Conservation (phyloP, 1,140 invertebrate genomes). For the Drosophila watanabei region DNA sequence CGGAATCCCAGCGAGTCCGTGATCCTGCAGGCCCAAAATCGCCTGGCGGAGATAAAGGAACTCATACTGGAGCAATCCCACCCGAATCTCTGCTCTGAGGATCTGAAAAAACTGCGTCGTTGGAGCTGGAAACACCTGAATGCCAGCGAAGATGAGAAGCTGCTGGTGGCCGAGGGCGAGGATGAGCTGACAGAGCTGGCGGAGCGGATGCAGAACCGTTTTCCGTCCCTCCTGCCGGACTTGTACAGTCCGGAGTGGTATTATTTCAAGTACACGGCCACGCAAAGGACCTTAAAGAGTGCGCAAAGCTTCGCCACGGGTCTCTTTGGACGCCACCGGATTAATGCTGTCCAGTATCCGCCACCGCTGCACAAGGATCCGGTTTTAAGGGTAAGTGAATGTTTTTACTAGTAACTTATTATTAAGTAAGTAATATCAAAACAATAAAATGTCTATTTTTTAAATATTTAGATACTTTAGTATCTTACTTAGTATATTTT, state of each 20-base stretch:
- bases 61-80: constrained; percentile 85
- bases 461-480: background rate
- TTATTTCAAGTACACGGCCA: constrained; percentile 91
- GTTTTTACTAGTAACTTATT: background rate
- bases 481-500: too few relatives aligned
- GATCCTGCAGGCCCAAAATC: constrained; percentile 86
- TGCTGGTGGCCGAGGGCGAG: constrained; percentile 89
- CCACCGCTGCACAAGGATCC: constrained; percentile 89
- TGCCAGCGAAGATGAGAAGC: constrained; percentile 86
- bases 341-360: constrained; percentile 88
- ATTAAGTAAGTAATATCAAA: background rate
- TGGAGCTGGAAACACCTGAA: constrained; percentile 86
- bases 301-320: constrained; percentile 90
- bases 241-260: constrained; percentile 87
- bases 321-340: constrained; percentile 89
- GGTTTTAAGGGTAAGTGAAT: constrained; percentile 88
- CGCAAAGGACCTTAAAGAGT: constrained; percentile 91
- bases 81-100: constrained; percentile 68
- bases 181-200: constrained; percentile 89
- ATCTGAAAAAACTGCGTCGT: constrained; percentile 85
- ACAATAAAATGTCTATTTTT: background rate
- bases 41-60: constrained; percentile 86
- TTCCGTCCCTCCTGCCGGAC: constrained; percentile 88
- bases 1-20: constrained; percentile 88
- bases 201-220: constrained; percentile 89